phyloP scores from a whole-genome alignment of 2,113 vertebrate genomes.

The Cyphomyrus discorhynchus region DNA sequence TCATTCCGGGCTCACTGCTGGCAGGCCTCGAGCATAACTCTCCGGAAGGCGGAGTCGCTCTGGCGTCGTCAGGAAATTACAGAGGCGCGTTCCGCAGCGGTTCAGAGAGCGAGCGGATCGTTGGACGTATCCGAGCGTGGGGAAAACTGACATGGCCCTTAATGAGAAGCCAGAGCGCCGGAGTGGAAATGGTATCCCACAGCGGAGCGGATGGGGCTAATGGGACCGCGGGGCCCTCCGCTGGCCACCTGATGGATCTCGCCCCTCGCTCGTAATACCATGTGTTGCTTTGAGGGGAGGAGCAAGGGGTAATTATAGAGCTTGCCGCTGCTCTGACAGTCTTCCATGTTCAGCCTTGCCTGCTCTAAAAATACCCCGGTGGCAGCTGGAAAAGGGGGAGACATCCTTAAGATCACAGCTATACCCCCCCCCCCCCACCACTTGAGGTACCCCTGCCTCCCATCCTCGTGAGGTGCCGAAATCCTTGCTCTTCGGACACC shows the following conservation, averaged over 20 bases:
- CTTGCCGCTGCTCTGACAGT: neutral
- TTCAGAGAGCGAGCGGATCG: neutral
- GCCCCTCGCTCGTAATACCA: neutral
- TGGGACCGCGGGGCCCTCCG: neutral
- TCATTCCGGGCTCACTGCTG: neutral
- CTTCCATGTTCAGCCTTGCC: neutral
- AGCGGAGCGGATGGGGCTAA: neutral
- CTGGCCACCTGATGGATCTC: neutral
- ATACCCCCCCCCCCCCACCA: neutral
- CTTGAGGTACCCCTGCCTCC: neutral
- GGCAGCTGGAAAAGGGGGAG: neutral
- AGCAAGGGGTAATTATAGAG: neutral
- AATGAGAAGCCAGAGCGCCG: neutral
- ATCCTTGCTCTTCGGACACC: neutral
- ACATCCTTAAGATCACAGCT: neutral
- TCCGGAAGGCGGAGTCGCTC: neutral
- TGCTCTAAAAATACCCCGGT: constrained; percentile 1
- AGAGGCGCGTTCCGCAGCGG: neutral
- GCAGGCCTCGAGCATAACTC: neutral
- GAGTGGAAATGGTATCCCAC: neutral
- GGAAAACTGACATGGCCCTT: neutral
- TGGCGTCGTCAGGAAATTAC: neutral
- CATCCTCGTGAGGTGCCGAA: neutral
- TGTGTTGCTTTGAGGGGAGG: neutral
- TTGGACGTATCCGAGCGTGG: neutral